Evolutionary conservation across 2,113 vertebrate genomes (phyloP), one percentile per base, ranked within the genome.

Genomic region (Brachirus orientalis): DNA sequence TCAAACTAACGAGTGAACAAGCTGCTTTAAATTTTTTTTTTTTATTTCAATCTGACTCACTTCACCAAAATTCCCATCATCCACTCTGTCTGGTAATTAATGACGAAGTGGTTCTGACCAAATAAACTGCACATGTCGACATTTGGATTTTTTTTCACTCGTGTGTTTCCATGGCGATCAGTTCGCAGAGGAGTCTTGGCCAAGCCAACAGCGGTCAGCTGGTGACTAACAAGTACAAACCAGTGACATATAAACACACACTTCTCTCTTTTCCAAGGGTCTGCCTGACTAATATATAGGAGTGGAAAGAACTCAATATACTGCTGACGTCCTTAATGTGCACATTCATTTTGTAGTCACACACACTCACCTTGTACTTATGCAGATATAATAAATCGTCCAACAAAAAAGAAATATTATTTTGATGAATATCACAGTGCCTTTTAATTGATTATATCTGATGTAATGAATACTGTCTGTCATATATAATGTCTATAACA

Each of bases 141-240:
- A 53, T 33, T 19, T 14, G 59, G 65, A 63, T 28, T 28, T 16
- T 70, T 84, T 79, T 62, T 82, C 38, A 7, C 20, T 53, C 0
- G 1, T 57, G 8, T 12, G 35, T 37, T 58, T 65, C 35, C 35
- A 3, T 11, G 54, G 10, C 56, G 69, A 72, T 13, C 2, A 45
- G 63, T 65, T 63, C 54, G 19, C 13, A 22, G 45, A 36, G 11
- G 11, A 51, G 12, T 55, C 19, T 64, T 44, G 10, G 66, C 56
- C 28, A 66, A 77, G 19, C n/a, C n/a, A 61, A 28, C 6, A 17
- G 18, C 10, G 48, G 55, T 51, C 73, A 53, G 50, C 11, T 17
- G 10, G 47, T 85, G 80, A 89, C 75, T 73, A 70, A 89, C 36
- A 7, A 22, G 69, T 17, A 50, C 54, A 63, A 16, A 80, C 43